These are phyloP conservation scores for Genyomyrus donnyi DNA, from an alignment of 2,113 vertebrate genomes.

Conservation along the genomic window DNA sequence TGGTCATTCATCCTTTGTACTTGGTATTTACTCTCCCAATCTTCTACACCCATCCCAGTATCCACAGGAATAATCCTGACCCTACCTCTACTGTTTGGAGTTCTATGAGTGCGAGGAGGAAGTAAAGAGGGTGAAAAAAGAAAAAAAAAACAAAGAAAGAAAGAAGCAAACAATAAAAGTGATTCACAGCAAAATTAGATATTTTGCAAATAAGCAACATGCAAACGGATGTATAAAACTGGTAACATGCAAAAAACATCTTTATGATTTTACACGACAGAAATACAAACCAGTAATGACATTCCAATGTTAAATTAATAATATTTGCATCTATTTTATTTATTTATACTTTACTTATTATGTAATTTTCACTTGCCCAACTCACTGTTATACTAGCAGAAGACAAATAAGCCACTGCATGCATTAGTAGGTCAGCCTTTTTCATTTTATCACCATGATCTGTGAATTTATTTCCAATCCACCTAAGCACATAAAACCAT, in stretches of 20 bases:
- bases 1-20: constrained; percentile 62
- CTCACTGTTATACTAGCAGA: neutral
- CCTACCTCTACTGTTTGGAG: constrained; percentile 70
- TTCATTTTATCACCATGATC: neutral
- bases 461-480: neutral
- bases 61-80: constrained; percentile 80
- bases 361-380: neutral
- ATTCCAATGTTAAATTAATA: neutral
- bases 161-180: constrained; percentile 29
- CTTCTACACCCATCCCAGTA: constrained; percentile 69
- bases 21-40: constrained; percentile 70
- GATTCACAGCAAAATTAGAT: constrained; percentile 40
- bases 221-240: constrained; percentile 19
- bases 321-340: neutral
- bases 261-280: neutral
- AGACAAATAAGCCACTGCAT: neutral
- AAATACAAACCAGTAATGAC: neutral
- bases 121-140: constrained; percentile 27
- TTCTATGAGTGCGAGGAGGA: constrained; percentile 38
- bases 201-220: constrained; percentile 32
- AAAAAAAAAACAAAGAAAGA: constrained; percentile 16
- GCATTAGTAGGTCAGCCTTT: neutral
- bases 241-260: neutral
- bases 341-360: neutral
- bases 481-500: neutral